These are phyloP conservation scores for Biston stratarius DNA, from an alignment of 2,888 invertebrate genomes.

Conservation along the genomic window DNA sequence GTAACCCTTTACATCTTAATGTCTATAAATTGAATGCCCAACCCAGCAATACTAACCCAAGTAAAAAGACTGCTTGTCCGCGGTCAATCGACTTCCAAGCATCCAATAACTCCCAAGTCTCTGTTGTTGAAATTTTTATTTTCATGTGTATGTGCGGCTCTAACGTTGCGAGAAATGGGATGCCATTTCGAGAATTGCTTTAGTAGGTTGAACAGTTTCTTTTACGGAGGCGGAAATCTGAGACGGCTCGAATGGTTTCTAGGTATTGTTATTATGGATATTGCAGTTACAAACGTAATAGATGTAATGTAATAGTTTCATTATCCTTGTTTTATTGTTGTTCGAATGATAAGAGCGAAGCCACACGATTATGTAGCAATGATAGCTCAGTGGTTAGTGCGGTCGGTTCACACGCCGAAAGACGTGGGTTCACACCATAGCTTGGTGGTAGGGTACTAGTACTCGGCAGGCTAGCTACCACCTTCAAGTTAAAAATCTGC, in stretches of 20 bases:
- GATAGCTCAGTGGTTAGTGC: no score
- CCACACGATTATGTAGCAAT: no score
- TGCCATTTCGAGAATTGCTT: constrained; percentile 45
- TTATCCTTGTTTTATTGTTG: background rate
- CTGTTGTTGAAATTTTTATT: constrained; percentile 48
- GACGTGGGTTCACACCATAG: no score
- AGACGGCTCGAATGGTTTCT: constrained; percentile 21
- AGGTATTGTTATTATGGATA: constrained; percentile 27
- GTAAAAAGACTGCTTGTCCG: constrained; percentile 3
- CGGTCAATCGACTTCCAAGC: constrained; percentile 33
- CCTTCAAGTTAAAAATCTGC: no score
- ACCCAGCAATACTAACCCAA: background rate
- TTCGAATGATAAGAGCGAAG: background rate
- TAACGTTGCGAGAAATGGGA: constrained; percentile 38
- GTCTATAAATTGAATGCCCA: background rate
- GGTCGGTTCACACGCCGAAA: no score
- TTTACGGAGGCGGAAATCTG: constrained; percentile 32
- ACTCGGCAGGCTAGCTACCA: no score
- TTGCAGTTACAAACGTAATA: constrained; percentile 13
- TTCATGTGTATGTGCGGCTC: constrained; percentile 38
- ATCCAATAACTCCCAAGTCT: constrained; percentile 34
- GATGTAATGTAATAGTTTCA: constrained; percentile 12
- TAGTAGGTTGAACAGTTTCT: constrained; percentile 35
- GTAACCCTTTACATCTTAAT: no score
- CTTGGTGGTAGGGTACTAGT: no score